A percentile compares a stretch with the other conserved stretches of the same genome.
Evolutionary conservation across 2,888 invertebrate species (phyloP).

Genomic region (Pandemis heparana): DNA sequence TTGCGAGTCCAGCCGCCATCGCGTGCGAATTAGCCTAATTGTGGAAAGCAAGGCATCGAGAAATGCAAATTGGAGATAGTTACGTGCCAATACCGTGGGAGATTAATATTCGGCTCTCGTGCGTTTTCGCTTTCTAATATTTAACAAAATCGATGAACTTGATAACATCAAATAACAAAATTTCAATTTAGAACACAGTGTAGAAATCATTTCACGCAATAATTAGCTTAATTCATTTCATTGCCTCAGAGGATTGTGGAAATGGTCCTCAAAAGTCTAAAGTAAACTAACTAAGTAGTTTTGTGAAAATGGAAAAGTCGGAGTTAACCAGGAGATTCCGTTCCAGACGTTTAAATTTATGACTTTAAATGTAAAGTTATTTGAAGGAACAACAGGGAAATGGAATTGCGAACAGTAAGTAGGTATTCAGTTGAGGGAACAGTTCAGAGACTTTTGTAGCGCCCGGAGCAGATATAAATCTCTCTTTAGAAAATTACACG

Average conservation of each 20-base stretch:
- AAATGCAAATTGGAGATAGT: conserved; percentile 75
- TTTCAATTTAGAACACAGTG: not conserved
- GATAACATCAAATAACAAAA: conserved; percentile 13
- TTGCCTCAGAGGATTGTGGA: not conserved
- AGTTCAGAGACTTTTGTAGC: conserved; percentile 50
- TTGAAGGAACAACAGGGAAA: conserved; percentile 49
- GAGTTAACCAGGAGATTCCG: conserved; percentile 35
- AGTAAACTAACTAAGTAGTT: conserved; percentile 26
- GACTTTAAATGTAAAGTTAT: conserved; percentile 42
- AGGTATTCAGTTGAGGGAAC: conserved; percentile 44
- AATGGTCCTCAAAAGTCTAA: conserved; percentile 12
- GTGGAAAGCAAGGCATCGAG: conserved; percentile 72
- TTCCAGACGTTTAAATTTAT: conserved; percentile 41
- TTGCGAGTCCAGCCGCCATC: conserved; percentile 65
- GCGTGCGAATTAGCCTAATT: conserved; percentile 79
- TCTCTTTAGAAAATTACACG: conserved; percentile 53
- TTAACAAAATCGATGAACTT: conserved; percentile 30
- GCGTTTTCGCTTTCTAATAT: conserved; percentile 40
- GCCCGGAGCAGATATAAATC: conserved; percentile 52
- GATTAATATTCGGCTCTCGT: conserved; percentile 45
- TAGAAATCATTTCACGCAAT: not conserved
- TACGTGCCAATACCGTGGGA: conserved; percentile 57
- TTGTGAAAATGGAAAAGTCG: conserved; percentile 31
- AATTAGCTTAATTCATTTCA: not conserved
- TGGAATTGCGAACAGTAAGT: conserved; percentile 49